Evolutionary conservation across 2,113 vertebrate species (phyloP).

Genomic region (Dolichallabes microphthalmus): DNA sequence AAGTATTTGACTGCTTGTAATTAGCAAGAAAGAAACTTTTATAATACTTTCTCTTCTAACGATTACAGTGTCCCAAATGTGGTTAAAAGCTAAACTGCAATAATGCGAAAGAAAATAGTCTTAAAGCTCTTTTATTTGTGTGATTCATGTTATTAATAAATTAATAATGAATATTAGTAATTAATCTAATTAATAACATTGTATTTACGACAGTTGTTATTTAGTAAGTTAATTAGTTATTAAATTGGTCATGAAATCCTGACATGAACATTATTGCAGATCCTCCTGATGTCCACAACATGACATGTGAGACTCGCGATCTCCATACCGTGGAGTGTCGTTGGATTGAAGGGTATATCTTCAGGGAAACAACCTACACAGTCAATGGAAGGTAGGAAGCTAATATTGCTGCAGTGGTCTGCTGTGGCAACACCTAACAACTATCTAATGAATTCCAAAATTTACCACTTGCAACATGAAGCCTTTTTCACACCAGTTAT

Average conservation of each 20-base stretch:
- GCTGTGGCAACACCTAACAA: no score
- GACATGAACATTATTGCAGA: slow-evolving; percentile 50
- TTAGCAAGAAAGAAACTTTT: neutral
- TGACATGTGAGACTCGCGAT: slow-evolving; percentile 67
- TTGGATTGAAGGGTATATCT: no score
- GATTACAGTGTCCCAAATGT: neutral
- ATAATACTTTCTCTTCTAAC: neutral
- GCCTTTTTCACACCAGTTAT: no score
- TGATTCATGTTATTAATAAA: neutral
- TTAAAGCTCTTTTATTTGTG: neutral
- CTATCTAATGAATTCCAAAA: no score
- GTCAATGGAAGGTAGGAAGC: no score
- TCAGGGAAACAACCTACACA: no score
- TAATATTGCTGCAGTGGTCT: no score
- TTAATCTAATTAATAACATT: neutral
- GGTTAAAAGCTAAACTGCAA: neutral
- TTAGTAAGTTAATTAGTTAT: neutral
- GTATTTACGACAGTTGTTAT: neutral
- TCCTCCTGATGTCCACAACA: slow-evolving; percentile 53
- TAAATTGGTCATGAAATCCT: neutral
- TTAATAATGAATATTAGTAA: no score
- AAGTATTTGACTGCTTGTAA: neutral
- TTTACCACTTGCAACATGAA: no score
- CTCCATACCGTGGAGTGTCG: slow-evolving; percentile 59
- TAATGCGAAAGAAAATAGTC: neutral